phyloP scores from a whole-genome alignment of 2,888 invertebrate species.

The Lathronympha strigana region DNA sequence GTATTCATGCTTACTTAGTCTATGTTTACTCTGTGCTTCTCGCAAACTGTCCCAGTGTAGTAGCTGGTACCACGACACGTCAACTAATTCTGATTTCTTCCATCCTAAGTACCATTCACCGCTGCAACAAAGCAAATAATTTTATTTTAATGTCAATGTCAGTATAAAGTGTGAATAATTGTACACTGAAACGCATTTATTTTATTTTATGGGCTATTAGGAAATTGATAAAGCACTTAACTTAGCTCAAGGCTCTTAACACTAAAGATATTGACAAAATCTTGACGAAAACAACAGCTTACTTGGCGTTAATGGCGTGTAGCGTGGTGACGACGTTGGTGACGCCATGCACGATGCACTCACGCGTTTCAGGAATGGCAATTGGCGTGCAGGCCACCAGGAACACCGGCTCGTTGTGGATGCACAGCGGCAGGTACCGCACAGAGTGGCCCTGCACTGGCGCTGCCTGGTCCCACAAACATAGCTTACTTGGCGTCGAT shows the following conservation, averaged over 20 bases:
- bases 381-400: neutral
- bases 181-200: no score
- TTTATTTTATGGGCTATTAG: no score
- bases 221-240: no score
- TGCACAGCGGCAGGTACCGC: neutral
- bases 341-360: neutral
- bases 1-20: slow-evolving; percentile 94
- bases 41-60: slow-evolving; percentile 98
- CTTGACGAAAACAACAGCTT: no score
- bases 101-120: slow-evolving; percentile 98
- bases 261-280: no score
- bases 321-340: no score
- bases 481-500: slow-evolving; percentile 95
- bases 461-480: slow-evolving; percentile 89
- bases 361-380: neutral
- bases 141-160: neutral
- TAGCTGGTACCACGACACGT: slow-evolving; percentile 98
- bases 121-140: slow-evolving; percentile 85
- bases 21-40: slow-evolving; percentile 98
- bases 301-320: no score
- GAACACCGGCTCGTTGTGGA: neutral
- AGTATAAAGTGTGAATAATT: no score
- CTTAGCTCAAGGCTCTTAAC: no score
- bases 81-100: slow-evolving; percentile 93
- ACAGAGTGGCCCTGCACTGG: slow-evolving; percentile 98